Evolutionary conservation across 1,140 invertebrate genomes (phyloP).

Genomic region (Rhagoletis pomonella): DNA sequence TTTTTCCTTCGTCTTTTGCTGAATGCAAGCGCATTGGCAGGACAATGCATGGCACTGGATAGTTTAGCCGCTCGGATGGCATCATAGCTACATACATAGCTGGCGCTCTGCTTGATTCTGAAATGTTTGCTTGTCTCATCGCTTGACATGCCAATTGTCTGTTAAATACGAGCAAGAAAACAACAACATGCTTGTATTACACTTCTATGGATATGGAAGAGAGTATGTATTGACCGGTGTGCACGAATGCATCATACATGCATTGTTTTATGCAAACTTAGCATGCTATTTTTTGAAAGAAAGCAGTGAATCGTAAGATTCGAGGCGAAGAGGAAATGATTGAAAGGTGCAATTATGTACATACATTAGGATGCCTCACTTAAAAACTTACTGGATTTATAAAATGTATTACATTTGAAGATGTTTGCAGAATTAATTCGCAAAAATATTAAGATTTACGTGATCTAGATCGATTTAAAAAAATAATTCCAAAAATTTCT

Average conservation of each 20-base stretch:
- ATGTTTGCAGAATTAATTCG: too few relatives aligned
- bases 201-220: not conserved
- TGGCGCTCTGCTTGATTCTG: not conserved
- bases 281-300: not conserved
- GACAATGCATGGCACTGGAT: not conserved
- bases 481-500: too few relatives aligned
- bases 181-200: not conserved
- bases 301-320: not conserved
- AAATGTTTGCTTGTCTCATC: not conserved
- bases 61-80: not conserved
- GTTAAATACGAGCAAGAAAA: constrained; percentile 12
- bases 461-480: too few relatives aligned
- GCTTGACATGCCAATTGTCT: constrained; percentile 38
- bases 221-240: not conserved
- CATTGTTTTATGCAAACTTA: constrained; percentile 20
- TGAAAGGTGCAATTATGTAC: not conserved
- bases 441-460: too few relatives aligned
- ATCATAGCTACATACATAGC: not conserved
- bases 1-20: not conserved
- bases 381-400: too few relatives aligned
- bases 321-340: not conserved
- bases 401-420: too few relatives aligned
- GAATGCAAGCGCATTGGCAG: not conserved
- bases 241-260: not conserved
- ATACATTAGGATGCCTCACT: too few relatives aligned